phyloP scores from a whole-genome alignment of 2,797 vertebrate genomes.

The Enoplosus armatus region DNA sequence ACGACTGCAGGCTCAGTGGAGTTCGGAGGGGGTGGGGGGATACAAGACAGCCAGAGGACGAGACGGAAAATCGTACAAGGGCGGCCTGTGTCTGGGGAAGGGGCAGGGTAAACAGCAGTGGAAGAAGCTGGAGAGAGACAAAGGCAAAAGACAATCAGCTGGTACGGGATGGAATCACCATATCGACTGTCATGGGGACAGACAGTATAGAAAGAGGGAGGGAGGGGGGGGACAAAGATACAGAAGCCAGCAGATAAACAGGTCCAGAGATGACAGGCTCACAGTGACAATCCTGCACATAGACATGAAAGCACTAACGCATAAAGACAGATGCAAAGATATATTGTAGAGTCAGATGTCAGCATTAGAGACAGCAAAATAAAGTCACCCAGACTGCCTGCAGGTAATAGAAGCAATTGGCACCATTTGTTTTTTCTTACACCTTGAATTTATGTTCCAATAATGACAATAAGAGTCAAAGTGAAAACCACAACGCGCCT shows the following conservation, averaged over 20 bases:
- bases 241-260: conserved; percentile 48
- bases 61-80: conserved; percentile 49
- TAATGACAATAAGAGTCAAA: conserved; percentile 58
- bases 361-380: conserved; percentile 63
- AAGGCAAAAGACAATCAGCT: conserved; percentile 66
- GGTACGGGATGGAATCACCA: conserved; percentile 61
- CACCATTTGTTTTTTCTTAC: conserved; percentile 68
- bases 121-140: conserved; percentile 44
- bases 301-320: conserved; percentile 50
- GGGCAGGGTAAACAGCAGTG: conserved; percentile 60
- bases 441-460: conserved; percentile 62
- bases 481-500: conserved; percentile 12
- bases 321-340: conserved; percentile 62
- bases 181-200: conserved; percentile 52
- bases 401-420: conserved; percentile 68
- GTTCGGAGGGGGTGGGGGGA: conserved; percentile 21
- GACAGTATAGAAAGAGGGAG: conserved; percentile 36
- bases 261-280: conserved; percentile 55
- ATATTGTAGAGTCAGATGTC: conserved; percentile 51
- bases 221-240: not conserved
- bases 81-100: conserved; percentile 50
- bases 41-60: conserved; percentile 46
- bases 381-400: conserved; percentile 62
- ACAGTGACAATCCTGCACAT: conserved; percentile 40
- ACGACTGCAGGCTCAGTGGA: conserved; percentile 69